Evolutionary conservation across 1,140 invertebrate species (phyloP).

Genomic region (Euura saliciscinereae): DNA sequence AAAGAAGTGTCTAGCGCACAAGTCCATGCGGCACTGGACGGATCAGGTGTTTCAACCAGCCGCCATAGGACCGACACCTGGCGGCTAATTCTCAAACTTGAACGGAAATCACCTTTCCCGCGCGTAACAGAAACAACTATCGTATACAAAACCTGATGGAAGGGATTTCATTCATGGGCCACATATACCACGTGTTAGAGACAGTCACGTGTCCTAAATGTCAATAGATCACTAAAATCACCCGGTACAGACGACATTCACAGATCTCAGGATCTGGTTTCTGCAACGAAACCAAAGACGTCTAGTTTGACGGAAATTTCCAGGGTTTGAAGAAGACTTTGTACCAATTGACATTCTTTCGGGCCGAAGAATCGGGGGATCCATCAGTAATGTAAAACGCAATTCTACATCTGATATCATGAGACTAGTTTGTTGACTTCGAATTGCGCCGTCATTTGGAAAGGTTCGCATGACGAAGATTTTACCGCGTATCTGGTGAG

Average conservation of each 20-base stretch:
- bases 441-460: no score
- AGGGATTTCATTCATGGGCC: slow-evolving; percentile 39
- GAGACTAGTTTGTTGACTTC: no score
- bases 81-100: slow-evolving; percentile 11
- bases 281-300: no score
- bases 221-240: neutral
- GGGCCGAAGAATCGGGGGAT: no score
- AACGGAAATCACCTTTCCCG: slow-evolving; percentile 8
- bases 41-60: slow-evolving; percentile 46
- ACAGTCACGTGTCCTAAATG: neutral
- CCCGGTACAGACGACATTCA: neutral
- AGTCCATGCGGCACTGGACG: slow-evolving; percentile 47
- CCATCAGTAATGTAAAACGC: no score
- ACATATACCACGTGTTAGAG: neutral
- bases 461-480: neutral
- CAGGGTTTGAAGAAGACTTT: no score
- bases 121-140: neutral
- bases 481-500: neutral
- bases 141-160: neutral
- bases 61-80: slow-evolving; percentile 40
- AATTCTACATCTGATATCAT: no score
- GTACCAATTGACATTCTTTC: no score
- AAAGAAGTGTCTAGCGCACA: slow-evolving; percentile 44
- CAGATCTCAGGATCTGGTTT: no score
- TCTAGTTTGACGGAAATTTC: no score